phyloP scores from a whole-genome alignment of 2,113 vertebrate genomes.

The Girardinichthys multiradiatus region DNA sequence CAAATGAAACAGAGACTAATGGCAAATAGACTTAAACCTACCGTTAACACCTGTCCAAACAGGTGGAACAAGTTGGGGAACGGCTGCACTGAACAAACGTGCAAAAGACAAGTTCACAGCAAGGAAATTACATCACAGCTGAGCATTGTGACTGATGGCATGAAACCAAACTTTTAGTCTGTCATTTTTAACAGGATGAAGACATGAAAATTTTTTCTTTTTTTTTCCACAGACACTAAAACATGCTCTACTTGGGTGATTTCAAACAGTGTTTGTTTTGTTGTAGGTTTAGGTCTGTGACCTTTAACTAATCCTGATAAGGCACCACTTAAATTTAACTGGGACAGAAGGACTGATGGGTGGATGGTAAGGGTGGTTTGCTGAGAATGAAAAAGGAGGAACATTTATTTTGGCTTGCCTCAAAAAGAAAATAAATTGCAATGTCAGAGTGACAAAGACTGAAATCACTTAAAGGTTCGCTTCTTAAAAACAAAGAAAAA shows the following conservation, averaged over 20 bases:
- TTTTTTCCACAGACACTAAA: not conserved
- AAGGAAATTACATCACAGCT: conserved; percentile 10
- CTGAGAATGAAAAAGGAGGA: not conserved
- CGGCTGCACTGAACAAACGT: conserved; percentile 42
- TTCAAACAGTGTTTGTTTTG: conserved; percentile 1
- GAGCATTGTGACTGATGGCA: not conserved
- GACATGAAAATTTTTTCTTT: not conserved
- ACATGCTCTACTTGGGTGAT: conserved; percentile 1
- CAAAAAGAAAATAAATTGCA: not conserved
- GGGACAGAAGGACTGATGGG: conserved; percentile 6
- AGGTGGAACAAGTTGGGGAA: conserved; percentile 43
- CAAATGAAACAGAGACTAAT: conserved; percentile 49
- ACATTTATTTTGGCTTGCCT: conserved; percentile 33
- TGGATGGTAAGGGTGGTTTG: conserved; percentile 5
- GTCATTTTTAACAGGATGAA: not conserved
- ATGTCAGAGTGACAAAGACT: conserved; percentile 3
- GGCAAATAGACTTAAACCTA: conserved; percentile 20
- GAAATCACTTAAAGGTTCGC: conserved; percentile 36
- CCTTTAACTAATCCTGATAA: conserved; percentile 45
- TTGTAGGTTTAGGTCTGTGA: conserved; percentile 19
- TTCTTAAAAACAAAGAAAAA: conserved; percentile 16
- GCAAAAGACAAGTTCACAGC: conserved; percentile 36
- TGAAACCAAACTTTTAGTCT: not conserved
- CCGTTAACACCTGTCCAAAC: conserved; percentile 27
- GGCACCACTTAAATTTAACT: conserved; percentile 57